Conservation (phyloP, 2,113 vertebrate species). For the Callocephalon fimbriatum region DNA sequence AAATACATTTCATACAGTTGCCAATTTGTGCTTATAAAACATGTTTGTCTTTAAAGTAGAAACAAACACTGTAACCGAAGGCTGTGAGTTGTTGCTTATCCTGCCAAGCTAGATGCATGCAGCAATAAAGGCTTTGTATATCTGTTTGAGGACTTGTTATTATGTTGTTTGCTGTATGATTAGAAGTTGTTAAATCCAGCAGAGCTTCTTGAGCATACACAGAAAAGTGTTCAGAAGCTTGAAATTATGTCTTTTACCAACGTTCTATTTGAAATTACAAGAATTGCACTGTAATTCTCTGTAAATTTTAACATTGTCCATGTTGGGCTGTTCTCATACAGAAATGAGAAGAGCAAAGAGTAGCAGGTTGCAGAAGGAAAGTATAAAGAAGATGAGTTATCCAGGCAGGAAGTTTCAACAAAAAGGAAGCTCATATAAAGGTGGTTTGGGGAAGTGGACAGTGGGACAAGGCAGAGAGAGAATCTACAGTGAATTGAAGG, state of each 20-base stretch:
- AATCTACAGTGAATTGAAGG: neutral
- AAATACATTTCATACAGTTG: neutral
- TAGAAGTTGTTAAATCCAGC: neutral
- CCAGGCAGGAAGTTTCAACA: neutral
- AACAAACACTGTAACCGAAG: neutral
- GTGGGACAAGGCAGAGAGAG: accelerated
- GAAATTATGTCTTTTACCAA: neutral
- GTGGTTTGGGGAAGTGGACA: accelerated
- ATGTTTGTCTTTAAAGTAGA: neutral
- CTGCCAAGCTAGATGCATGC: neutral
- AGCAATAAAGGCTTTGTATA: neutral
- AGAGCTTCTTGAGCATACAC: neutral
- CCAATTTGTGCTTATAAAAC: neutral
- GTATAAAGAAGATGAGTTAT: neutral
- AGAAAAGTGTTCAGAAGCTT: neutral
- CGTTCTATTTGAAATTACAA: neutral
- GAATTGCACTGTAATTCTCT: neutral
- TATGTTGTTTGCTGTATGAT: neutral
- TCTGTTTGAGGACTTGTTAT: neutral
- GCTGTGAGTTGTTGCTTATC: neutral
- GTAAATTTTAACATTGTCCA: neutral
- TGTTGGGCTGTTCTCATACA: neutral
- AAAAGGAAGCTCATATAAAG: neutral
- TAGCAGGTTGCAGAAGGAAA: neutral
- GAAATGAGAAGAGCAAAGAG: neutral